Conservation (phyloP, 2,888 invertebrate species). For the Megaustenia siamemsis region DNA sequence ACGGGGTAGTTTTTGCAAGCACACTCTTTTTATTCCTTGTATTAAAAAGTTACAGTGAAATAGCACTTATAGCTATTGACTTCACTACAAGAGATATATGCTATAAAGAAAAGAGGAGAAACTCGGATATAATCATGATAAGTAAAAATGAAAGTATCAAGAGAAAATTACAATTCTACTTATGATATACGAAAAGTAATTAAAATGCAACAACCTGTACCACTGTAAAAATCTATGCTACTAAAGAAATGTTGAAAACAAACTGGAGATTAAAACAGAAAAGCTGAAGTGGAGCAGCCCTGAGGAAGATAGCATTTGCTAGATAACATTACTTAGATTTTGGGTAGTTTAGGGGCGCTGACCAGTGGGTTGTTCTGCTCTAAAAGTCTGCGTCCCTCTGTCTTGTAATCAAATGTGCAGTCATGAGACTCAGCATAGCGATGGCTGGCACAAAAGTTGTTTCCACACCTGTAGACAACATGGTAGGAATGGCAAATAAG, state of each 20-base stretch:
- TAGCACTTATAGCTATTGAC: background rate
- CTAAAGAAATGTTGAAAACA: background rate
- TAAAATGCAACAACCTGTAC: background rate
- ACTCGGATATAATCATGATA: background rate
- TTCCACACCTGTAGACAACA: slow-evolving; percentile 84
- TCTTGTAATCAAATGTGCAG: slow-evolving; percentile 90
- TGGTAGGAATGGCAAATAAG: background rate
- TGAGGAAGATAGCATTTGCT: background rate
- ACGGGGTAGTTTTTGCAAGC: no score
- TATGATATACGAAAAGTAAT: background rate
- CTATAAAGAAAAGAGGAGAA: background rate
- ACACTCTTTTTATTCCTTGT: no score
- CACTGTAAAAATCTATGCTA: background rate
- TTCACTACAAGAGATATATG: background rate
- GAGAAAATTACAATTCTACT: background rate
- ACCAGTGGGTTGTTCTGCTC: slow-evolving; percentile 86
- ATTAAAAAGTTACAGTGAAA: background rate
- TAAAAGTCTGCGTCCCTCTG: slow-evolving; percentile 84
- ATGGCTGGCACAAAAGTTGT: slow-evolving; percentile 88
- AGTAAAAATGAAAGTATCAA: background rate
- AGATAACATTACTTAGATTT: slow-evolving; percentile 83
- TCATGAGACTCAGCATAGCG: slow-evolving; percentile 89
- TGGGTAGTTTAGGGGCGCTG: slow-evolving; percentile 86
- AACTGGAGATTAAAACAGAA: background rate
- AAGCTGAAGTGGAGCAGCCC: slow-evolving; percentile 9